phyloP scores from a whole-genome alignment of 30 jellyfish, hydroid and myxozoan species.

The Nemopilema nomurai region DNA sequence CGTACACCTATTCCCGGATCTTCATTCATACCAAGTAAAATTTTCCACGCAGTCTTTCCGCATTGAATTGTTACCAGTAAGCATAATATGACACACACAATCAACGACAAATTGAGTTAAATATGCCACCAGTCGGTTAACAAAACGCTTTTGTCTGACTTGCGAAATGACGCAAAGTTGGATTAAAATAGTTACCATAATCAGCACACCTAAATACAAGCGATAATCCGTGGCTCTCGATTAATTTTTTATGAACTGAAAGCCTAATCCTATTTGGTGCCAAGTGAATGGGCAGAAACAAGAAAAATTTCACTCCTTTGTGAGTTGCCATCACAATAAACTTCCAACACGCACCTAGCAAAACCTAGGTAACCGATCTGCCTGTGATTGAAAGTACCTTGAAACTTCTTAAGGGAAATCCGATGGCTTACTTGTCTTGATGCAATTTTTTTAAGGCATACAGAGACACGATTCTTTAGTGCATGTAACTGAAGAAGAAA shows the following conservation, averaged over 20 bases:
- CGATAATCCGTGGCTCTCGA: not conserved
- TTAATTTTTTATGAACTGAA: not conserved
- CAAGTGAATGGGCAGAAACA: not conserved
- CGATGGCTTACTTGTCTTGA: too few relatives aligned
- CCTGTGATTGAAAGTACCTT: not conserved
- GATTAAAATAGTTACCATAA: not conserved
- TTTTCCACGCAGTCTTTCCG: too few relatives aligned
- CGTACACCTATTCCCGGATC: too few relatives aligned
- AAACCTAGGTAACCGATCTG: not conserved
- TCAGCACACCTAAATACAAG: not conserved
- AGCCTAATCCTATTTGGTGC: not conserved
- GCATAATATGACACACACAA: too few relatives aligned
- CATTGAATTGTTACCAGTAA: too few relatives aligned
- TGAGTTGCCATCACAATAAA: not conserved
- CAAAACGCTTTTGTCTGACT: not conserved
- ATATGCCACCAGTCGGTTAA: not conserved
- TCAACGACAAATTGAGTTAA: too few relatives aligned
- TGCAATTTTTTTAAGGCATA: too few relatives aligned
- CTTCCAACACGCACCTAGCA: not conserved
- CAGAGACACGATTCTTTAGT: too few relatives aligned
- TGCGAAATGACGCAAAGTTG: not conserved
- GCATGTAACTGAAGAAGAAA: too few relatives aligned
- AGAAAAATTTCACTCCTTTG: not conserved
- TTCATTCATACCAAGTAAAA: too few relatives aligned
- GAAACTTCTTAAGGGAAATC: too few relatives aligned